A percentile compares a stretch with the other conserved stretches of the same genome.
Conservation (phyloP, 2,888 invertebrate genomes). For the Trilocha varians region DNA sequence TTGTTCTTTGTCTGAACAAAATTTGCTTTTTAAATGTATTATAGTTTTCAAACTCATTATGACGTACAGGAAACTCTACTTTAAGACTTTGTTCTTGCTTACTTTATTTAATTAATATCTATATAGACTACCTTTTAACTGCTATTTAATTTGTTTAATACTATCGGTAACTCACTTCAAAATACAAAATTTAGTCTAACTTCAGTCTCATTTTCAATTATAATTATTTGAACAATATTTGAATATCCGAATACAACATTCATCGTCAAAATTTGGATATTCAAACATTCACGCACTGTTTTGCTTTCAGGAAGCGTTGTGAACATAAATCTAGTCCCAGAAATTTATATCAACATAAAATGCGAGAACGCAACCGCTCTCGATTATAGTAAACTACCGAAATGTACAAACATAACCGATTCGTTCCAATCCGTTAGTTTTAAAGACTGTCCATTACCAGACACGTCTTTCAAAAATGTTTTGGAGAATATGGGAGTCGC, state of each 20-base stretch:
- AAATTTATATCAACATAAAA: conserved; percentile 56
- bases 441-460: conserved; percentile 70
- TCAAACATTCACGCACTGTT: conserved; percentile 22
- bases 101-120: too few species aligned
- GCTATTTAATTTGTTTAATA: too few species aligned
- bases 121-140: too few species aligned
- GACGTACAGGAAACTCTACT: too few species aligned
- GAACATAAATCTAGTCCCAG: conserved; percentile 56
- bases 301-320: conserved; percentile 50
- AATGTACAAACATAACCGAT: conserved; percentile 51
- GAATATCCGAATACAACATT: neutral
- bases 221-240: neutral
- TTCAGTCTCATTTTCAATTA: too few species aligned
- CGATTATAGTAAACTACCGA: conserved; percentile 60
- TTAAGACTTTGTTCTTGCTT: too few species aligned
- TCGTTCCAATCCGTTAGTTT: conserved; percentile 64
- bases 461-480: conserved; percentile 60
- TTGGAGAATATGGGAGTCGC: conserved; percentile 59
- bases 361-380: conserved; percentile 53
- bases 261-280: conserved; percentile 15
- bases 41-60: too few species aligned
- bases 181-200: too few species aligned
- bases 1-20: neutral
- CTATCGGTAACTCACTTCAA: too few species aligned
- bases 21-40: too few species aligned